Base-by-base conservation (phyloP, 92 coral and sea anemone species). In the Umimayanthus chanpuru region DNA sequence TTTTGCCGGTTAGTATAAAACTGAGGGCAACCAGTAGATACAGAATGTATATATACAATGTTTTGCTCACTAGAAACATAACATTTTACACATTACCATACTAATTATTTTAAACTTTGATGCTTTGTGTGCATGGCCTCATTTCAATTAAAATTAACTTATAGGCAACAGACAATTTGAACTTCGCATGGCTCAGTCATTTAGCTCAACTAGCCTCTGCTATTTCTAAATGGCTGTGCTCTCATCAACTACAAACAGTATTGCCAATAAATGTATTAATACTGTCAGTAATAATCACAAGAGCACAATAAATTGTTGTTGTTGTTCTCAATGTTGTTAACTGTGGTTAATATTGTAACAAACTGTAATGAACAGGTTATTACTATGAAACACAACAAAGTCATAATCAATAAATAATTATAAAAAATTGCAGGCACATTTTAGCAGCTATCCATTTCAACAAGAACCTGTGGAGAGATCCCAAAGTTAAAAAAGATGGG, bases 391-490 rank as follows among this genome's bases (percentile, higher is more conserved):
- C 66, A 79, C 66, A 79, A 53, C 70, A 77, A 41, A 79, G 83
- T 79, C 68, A 79, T 47, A 79, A 6, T 79, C 41, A 53, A 5
- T 50, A 28, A 47, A 30, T 79, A 79, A 53, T 79, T 79, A 53
- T 44, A 76, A 76, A 77, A 44, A 76, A 76, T 75, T 47, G 61
- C 82, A 78, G 67, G 65, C 82, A 78, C 82, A 78, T 78, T 50
- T 28, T 78, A 78, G 82, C 82, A 78, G 67, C 67, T 67, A 78
- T 78, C 82, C 82, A 78, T 78, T 78, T 78, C 67, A 78, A 78
- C 82, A 78, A 78, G 21, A 78, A 78, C 39, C 82, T 78, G 2
- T 78, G 82, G 82, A 78, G 82, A 78, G 82, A 78, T n/a, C 82
- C 82, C 38, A 78, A 78, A 78, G 39, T 25, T 25, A 78, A 49